Evolutionary conservation across 23 tunicate genomes (phyloP).

Genomic region (Botrylloides violaceus): DNA sequence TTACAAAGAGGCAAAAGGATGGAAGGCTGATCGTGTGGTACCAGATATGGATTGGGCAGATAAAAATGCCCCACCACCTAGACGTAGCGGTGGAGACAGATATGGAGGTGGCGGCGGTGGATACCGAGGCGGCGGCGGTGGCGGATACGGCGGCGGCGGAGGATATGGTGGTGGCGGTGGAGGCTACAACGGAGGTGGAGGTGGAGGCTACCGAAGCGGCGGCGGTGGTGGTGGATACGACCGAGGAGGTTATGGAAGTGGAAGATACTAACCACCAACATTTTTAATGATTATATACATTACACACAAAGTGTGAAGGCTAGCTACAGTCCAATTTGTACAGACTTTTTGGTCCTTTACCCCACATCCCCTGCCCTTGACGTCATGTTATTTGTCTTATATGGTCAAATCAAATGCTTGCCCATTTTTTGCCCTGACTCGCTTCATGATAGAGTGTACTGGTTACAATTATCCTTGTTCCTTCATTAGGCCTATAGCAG

Average conservation of each 20-base stretch:
- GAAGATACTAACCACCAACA: not conserved
- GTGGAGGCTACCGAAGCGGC: not conserved
- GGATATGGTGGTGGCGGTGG: constrained; percentile 8
- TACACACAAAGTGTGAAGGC: too few species aligned
- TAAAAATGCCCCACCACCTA: not conserved
- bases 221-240: not conserved
- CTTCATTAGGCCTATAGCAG: too few species aligned
- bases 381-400: too few species aligned
- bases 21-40: constrained; percentile 5
- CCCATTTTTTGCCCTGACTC: too few species aligned
- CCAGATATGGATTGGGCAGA: constrained; percentile 10
- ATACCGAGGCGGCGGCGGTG: not conserved
- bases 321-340: too few species aligned
- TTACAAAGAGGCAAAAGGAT: constrained; percentile 12
- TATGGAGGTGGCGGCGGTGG: not conserved
- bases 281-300: too few species aligned
- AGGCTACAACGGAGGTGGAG: constrained; percentile 11
- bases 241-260: constrained; percentile 13
- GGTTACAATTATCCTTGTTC: too few species aligned
- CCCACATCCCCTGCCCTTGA: too few species aligned
- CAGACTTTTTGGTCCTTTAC: too few species aligned
- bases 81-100: not conserved
- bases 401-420: too few species aligned
- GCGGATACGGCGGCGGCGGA: not conserved
- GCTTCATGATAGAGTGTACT: too few species aligned